Evolutionary conservation across 2,797 vertebrate species (phyloP), one percentile per base, ranked within the genome.

Genomic region (Lycodopsis pacificus): DNA sequence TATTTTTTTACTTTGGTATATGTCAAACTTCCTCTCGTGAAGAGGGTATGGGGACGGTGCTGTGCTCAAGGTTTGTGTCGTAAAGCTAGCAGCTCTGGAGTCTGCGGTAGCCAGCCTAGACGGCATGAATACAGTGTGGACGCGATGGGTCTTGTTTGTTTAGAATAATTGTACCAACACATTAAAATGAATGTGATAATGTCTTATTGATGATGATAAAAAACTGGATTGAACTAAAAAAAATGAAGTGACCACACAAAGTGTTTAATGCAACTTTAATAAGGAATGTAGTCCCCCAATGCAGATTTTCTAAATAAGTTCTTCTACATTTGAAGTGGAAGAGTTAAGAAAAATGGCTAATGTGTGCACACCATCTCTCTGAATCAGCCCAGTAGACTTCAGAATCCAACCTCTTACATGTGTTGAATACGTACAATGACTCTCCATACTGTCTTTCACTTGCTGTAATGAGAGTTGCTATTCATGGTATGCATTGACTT

Each of bases 231-330:
- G 5, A 42, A 58, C 17, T 34, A 25, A 69, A 65, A 25, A 71
- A 38, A 58, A 25, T 3, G 22, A 22, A 17, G 3, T 38, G 19
- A 32, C 42, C 30, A 57, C 49, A 20, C 40, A 73, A 58, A 67
- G 19, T 38, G 34, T 67, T 73, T 65, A 61, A 76, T 75, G 53
- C 44, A 78, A 51, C 25, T 79, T 78, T 70, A 49, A 75, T 72
- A 51, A 71, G 67, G 48, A 71, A 63, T 38, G 59, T 61, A 49
- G 63, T 57, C 40, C 40, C 51, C 27, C 42, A 54, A n/a, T 70
- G 30, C 73, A 72, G 15, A 73, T 36, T 27, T 71, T 51, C 59
- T 42, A 76, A 75, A 83, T 63, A 56, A 65, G 44, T 65, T 72
- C 10, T 59, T 22, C 53, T 36, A 56, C 64, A 79, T 68, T 63